Percentiles rank a stretch among this genome's conserved stretches.
Conservation (phyloP, 1,140 invertebrate species). For the Anoplophora glabripennis region DNA sequence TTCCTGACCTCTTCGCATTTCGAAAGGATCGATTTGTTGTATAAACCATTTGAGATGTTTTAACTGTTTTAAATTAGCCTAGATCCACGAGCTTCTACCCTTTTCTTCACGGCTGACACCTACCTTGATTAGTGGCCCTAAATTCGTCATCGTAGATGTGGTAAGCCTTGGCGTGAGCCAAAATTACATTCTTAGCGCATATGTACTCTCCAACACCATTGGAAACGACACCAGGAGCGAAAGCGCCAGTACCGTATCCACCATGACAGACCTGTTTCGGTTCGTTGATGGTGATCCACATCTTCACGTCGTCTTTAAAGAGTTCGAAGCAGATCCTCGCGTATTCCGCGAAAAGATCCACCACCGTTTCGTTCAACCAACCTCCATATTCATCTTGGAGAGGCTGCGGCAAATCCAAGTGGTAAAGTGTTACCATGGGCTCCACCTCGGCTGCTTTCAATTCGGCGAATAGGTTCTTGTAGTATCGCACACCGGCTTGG, state of each 20-base stretch:
- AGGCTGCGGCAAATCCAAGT: conserved; percentile 66
- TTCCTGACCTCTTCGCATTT: too few species aligned
- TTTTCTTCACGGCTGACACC: too few species aligned
- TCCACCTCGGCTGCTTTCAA: background rate
- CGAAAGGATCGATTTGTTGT: too few species aligned
- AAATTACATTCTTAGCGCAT: conserved; percentile 31
- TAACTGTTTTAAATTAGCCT: too few species aligned
- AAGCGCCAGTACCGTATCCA: background rate
- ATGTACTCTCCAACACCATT: conserved; percentile 32
- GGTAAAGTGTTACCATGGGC: conserved; percentile 67
- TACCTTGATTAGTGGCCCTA: background rate
- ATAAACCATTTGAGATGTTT: too few species aligned
- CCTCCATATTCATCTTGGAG: conserved; percentile 61
- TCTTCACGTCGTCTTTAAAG: conserved; percentile 59
- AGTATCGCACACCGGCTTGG: conserved; percentile 54
- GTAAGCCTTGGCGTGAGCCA: conserved; percentile 32
- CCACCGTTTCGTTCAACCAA: conserved; percentile 60
- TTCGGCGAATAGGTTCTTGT: conserved; percentile 48
- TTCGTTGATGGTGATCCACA: conserved; percentile 73
- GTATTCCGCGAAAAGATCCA: conserved; percentile 59
- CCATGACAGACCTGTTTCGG: conserved; percentile 55
- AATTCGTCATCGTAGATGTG: conserved; percentile 39
- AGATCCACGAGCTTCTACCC: too few species aligned
- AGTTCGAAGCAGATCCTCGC: conserved; percentile 56
- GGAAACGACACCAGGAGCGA: conserved; percentile 32